Evolutionary conservation across 2,797 vertebrate genomes (phyloP), one percentile per base, ranked within the genome.

Genomic region (Falco naumanni): DNA sequence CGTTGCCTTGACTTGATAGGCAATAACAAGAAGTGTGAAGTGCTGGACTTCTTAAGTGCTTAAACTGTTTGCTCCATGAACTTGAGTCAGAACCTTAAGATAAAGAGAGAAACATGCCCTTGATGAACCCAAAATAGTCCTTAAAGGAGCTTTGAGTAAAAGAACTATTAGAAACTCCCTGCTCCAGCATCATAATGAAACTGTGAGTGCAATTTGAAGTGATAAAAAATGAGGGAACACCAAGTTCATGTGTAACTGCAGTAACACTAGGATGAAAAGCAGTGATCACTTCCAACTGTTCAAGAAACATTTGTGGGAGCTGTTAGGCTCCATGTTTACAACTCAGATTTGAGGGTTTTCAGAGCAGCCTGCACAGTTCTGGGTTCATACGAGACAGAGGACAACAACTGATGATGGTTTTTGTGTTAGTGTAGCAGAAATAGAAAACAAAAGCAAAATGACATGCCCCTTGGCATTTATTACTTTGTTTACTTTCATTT

Each of bases 391-490:
- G 25, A 25, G 53, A 48, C 34, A 69, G 28, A 87, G 28, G 53
- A 69, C 0, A 0, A 54, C 50, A 92, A 59, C 8, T 28, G 28
- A 33, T 82, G 28, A 54, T 48, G 15, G 1, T n/a, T 91, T 81
- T 56, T 65, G 11, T 45, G 11, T 69, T 71, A 21, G 8, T 76
- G 43, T 63, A 86, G 20, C 20, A 88, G 79, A 93, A 96, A 82
- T 17, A 94, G 90, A 95, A 97, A 94, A 84, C 50, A 86, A 95
- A 96, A 96, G 69, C 61, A 92, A 92, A 92, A 71, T 75, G 1
- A 29, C 41, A 15, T 47, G 20, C 20, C 48, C 43, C 48, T 79
- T 91, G 72, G 25, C 56, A 87, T 84, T 43, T 76, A 66, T 77
- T 76, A 4, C 56, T 89, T 83, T 88, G 78, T 94, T 94, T 94